These are phyloP conservation scores for Crambe crambe DNA, from an alignment of 37 sponge, comb jelly and placozoan genomes.

Conservation along the genomic window DNA sequence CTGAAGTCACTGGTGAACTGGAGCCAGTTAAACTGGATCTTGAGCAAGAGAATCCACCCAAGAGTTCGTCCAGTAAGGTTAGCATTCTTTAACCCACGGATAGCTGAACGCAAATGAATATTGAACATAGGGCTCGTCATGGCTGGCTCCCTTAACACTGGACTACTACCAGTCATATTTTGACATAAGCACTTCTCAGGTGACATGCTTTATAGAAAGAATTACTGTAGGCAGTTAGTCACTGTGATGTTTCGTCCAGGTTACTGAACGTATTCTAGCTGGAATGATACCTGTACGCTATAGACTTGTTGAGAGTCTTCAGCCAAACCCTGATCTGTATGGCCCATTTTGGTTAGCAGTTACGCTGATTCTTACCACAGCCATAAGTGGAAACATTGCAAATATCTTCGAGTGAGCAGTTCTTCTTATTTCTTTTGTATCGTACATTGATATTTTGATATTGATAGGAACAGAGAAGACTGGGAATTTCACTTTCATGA, in stretches of 20 bases:
- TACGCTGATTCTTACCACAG: constrained; percentile 80
- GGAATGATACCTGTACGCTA: constrained; percentile 54
- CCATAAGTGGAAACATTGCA: constrained; percentile 77
- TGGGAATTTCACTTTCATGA: constrained; percentile 75
- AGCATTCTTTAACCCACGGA: too few relatives aligned
- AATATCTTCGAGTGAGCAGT: constrained; percentile 58
- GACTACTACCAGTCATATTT: constrained; percentile 86
- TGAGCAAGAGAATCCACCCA: not conserved
- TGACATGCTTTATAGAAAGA: not conserved
- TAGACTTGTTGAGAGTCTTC: constrained; percentile 38
- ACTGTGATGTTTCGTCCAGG: constrained; percentile 17
- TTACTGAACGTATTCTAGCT: constrained; percentile 56
- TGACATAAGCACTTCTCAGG: constrained; percentile 77
- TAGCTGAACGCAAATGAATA: not conserved
- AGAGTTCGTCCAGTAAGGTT: not conserved
- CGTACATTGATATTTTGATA: not conserved
- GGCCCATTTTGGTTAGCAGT: constrained; percentile 93
- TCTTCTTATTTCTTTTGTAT: too few relatives aligned
- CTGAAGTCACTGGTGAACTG: not conserved
- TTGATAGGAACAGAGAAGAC: not conserved
- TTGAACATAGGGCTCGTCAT: too few relatives aligned
- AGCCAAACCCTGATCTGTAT: constrained; percentile 68
- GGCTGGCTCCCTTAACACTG: constrained; percentile 47
- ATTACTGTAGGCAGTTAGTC: not conserved
- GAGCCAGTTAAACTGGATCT: not conserved